Conservation (phyloP, 1,140 invertebrate genomes). For the Anagrus nilaparvatae region DNA sequence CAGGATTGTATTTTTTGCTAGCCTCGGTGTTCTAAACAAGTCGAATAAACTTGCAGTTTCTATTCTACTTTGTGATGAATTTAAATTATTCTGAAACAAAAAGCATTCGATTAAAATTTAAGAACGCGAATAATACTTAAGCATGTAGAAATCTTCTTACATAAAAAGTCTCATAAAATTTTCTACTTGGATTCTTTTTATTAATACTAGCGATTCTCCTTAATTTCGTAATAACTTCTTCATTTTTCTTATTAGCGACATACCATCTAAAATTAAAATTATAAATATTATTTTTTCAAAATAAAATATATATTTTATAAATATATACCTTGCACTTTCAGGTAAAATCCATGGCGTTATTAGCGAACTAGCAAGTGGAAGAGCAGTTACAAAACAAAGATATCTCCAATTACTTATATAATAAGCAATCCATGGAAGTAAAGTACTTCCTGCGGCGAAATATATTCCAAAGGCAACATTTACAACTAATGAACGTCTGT, state of each 20-base stretch:
- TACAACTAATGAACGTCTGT: slow-evolving; percentile 32
- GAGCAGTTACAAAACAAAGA: slow-evolving; percentile 28
- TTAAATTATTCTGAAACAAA: slow-evolving; percentile 28
- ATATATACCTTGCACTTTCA: slow-evolving; percentile 34
- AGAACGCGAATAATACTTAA: slow-evolving; percentile 3
- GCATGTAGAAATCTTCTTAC: slow-evolving; percentile 20
- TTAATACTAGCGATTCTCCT: slow-evolving; percentile 34
- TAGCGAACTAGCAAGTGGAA: slow-evolving; percentile 29
- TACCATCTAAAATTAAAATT: slow-evolving; percentile 31
- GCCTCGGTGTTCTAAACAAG: slow-evolving; percentile 45
- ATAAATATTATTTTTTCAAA: neutral
- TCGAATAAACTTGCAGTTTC: slow-evolving; percentile 42
- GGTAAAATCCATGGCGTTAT: slow-evolving; percentile 39
- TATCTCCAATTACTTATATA: slow-evolving; percentile 35
- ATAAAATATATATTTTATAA: slow-evolving; percentile 4
- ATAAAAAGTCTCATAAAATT: slow-evolving; percentile 27
- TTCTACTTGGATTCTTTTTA: slow-evolving; percentile 24
- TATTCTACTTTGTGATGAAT: slow-evolving; percentile 22
- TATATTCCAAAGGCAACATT: slow-evolving; percentile 36
- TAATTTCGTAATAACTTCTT: slow-evolving; percentile 34
- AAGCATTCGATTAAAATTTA: slow-evolving; percentile 3
- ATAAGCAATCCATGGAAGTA: slow-evolving; percentile 37
- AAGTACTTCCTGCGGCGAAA: slow-evolving; percentile 32
- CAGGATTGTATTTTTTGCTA: slow-evolving; percentile 47
- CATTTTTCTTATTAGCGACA: slow-evolving; percentile 29